Evolutionary conservation across 2,888 invertebrate species (phyloP).

Genomic region (Nephrotoma guestfalica): DNA sequence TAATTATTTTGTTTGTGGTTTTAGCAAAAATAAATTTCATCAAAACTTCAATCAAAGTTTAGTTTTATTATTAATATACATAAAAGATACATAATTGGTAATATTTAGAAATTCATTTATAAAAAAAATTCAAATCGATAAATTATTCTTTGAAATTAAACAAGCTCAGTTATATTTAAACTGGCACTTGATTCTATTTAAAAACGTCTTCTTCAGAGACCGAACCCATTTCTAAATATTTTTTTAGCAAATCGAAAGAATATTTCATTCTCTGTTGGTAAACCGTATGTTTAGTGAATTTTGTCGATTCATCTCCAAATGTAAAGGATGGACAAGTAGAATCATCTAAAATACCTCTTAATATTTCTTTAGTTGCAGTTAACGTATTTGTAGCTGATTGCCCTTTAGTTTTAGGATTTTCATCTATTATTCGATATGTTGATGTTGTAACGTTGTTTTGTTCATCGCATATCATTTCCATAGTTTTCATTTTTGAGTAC

Average conservation of each 20-base stretch:
- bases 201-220: not conserved
- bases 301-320: not conserved
- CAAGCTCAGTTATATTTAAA: too few relatives aligned
- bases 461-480: not conserved
- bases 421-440: slow-evolving; percentile 8
- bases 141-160: too few relatives aligned
- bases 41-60: too few relatives aligned
- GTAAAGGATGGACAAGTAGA: not conserved
- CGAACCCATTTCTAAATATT: not conserved
- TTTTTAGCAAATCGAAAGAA: not conserved
- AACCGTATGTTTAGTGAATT: not conserved
- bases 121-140: too few relatives aligned
- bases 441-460: slow-evolving; percentile 2
- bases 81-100: too few relatives aligned
- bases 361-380: not conserved
- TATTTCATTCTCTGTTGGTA: not conserved
- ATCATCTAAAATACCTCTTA: not conserved
- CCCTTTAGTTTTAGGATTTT: not conserved
- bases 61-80: too few relatives aligned
- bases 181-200: not conserved
- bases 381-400: not conserved
- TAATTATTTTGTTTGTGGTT: too few relatives aligned
- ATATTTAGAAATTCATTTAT: too few relatives aligned
- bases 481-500: slow-evolving; percentile 6
- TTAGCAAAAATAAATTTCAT: too few relatives aligned